Base-by-base conservation (phyloP, 2,797 vertebrate genomes). In the Meriones psammophilus region DNA sequence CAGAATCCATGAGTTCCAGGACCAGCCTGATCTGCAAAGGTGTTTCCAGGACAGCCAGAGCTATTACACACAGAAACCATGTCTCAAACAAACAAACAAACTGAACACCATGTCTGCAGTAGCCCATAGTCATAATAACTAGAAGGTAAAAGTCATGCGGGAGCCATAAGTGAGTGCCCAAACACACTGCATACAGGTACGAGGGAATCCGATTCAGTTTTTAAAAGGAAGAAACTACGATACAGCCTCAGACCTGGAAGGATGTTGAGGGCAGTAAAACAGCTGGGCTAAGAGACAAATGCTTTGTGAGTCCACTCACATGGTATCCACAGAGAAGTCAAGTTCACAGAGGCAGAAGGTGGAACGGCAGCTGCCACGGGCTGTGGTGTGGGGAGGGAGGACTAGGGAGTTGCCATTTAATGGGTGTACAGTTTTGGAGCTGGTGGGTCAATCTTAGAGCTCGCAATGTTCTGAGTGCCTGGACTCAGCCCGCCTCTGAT, bases 21-120 rank as follows among this genome's bases (percentile, higher is more conserved):
- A 56, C 73, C 73, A 46, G 39, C 22, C 69, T 73, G n/a, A n/a
- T 73, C n/a, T 73, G 36, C 20, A 39, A 73, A 73, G 36, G 1
- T 4, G 42, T 22, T 74, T 74, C 39, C 22, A 74, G 39, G 39
- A 74, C 24, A 20, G 73, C 73, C 73, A 15, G 39, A 39, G 13
- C 39, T 76, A 39, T 46, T 46, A 76, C 26, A 76, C 22, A 76
- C 12, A 46, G 39, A 76, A 58, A 28, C 24, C 39, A 39, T 76
- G 24, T 26, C 42, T 46, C 12, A 22, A 71, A 15, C 30, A 17
- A 58, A 15, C 2, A n/a, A n/a, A 58, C 56, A 58, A 15, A 58
- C 17, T 14, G 22, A 18, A 42, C 4, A 36, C 14, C 24, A 0
- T 3, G 24, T 78, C n/a, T n/a, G 30, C 0, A 54, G 60, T 0